Evolutionary conservation across 2,113 vertebrate genomes (phyloP), one percentile per base, ranked within the genome.

Genomic region (Oplegnathus fasciatus): DNA sequence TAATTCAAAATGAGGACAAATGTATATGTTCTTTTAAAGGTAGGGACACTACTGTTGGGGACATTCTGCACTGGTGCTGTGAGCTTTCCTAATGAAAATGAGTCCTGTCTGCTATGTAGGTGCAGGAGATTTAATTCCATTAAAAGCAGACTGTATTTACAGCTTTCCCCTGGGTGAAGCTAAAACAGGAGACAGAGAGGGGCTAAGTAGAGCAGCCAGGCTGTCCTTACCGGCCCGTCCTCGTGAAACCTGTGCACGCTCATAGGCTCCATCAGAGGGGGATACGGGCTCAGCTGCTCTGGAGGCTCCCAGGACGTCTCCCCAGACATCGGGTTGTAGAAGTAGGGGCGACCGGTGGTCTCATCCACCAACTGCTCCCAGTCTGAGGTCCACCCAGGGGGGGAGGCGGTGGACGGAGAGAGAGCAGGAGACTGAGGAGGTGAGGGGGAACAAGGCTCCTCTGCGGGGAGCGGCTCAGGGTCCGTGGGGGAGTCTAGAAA

Each of bases 261-360:
- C 92, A 88, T 91, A 0, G 92, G 82, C 88, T 95, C 94, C 91
- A 93, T 93, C 78, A 72, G 28, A 13, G 84, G 37, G 1, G 89
- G 86, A 13, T 91, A 92, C 22, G 83, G 87, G 60, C 91, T 83
- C 52, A 90, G 91, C 0, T 30, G 62, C 26, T 95, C 92, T 0
- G 96, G 97, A n/a, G 94, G 95, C 73, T 99, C 97, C 98, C 98
- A 99, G 78, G 95, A 96, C 4, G 96, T 97, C 92, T 98, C 96
- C 44, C 98, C 97, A 1, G 97, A 98, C 78, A 96, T 93, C 0
- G 94, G 75, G 88, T 98, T 98, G 91, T 98, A 98, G 96, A 97
- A 98, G 89, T 98, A 98, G 20, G 95, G 94, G 26, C 93, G 94
- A 61, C 96, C 96, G 57, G 96, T 97, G 83, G 62, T 95, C 88